Conservation (phyloP, 2,797 vertebrate genomes). For the Diglossa cyanea region DNA sequence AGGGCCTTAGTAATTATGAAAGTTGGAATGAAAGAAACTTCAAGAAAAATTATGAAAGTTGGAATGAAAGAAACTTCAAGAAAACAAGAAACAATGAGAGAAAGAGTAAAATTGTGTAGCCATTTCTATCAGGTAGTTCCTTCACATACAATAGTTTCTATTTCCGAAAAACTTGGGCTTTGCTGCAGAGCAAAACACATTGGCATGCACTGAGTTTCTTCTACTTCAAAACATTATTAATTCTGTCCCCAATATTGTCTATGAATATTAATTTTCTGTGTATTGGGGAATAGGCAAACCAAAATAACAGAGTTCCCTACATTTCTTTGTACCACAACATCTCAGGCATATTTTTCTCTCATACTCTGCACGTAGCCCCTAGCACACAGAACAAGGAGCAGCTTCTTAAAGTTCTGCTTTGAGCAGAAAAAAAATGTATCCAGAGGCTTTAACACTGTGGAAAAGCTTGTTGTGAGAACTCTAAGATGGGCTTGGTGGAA, state of each 20-base stretch:
- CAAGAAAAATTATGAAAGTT: neutral
- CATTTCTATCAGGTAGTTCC: neutral
- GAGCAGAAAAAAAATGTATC: neutral
- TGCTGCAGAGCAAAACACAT: neutral
- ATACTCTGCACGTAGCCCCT: rapidly evolving
- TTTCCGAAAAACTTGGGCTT: neutral
- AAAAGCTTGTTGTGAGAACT: neutral
- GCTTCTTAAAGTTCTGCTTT: neutral
- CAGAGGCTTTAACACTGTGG: neutral
- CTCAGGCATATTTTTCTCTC: neutral
- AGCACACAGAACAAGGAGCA: neutral
- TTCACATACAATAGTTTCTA: neutral
- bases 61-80: neutral
- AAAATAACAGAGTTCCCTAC: neutral
- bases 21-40: neutral
- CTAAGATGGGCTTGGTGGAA: neutral
- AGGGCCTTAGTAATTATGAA: neutral
- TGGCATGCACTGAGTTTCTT: neutral
- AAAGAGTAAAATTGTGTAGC: neutral
- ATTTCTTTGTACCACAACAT: neutral
- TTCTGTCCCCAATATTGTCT: neutral
- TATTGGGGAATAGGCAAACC: neutral
- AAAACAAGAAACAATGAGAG: neutral
- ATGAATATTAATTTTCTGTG: neutral
- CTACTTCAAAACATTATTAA: neutral